Conservation (phyloP, 2,888 invertebrate genomes). For the Phaonia tiefii region DNA sequence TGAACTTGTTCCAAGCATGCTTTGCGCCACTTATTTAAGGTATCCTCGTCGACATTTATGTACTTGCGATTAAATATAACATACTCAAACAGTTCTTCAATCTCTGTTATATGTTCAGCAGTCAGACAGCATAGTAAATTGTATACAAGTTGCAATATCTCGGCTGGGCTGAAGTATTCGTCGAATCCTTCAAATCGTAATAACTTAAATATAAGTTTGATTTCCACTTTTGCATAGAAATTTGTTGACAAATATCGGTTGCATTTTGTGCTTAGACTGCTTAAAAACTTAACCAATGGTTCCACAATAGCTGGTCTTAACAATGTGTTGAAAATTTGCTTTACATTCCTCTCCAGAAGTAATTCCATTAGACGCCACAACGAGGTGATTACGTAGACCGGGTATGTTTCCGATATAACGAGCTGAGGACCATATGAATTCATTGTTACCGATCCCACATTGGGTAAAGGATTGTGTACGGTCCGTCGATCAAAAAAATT, state of each 20-base stretch:
- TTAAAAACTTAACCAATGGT: constrained; percentile 73
- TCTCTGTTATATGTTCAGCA: constrained; percentile 82
- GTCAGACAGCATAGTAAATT: constrained; percentile 84
- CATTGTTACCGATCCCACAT: constrained; percentile 77
- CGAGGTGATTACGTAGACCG: constrained; percentile 75
- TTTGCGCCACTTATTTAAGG: constrained; percentile 82
- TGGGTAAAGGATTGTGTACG: constrained; percentile 76
- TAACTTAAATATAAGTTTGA: constrained; percentile 80
- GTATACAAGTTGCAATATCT: constrained; percentile 81
- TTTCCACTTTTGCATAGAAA: constrained; percentile 84
- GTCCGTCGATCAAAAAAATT: constrained; percentile 76
- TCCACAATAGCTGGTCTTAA: constrained; percentile 73
- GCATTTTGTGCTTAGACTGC: constrained; percentile 68
- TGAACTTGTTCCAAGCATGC: constrained; percentile 81
- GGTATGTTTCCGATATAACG: constrained; percentile 76
- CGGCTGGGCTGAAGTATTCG: constrained; percentile 71
- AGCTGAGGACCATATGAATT: constrained; percentile 76
- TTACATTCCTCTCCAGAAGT: constrained; percentile 68
- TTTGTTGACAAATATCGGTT: constrained; percentile 76
- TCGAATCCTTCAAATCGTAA: constrained; percentile 74
- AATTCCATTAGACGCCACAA: constrained; percentile 75
- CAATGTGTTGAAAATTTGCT: constrained; percentile 71
- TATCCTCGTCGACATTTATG: constrained; percentile 82
- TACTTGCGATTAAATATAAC: constrained; percentile 84
- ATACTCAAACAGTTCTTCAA: constrained; percentile 83